These are phyloP conservation scores for Drosophila sucinea DNA, from an alignment of 1,140 invertebrate species.

Conservation along the genomic window DNA sequence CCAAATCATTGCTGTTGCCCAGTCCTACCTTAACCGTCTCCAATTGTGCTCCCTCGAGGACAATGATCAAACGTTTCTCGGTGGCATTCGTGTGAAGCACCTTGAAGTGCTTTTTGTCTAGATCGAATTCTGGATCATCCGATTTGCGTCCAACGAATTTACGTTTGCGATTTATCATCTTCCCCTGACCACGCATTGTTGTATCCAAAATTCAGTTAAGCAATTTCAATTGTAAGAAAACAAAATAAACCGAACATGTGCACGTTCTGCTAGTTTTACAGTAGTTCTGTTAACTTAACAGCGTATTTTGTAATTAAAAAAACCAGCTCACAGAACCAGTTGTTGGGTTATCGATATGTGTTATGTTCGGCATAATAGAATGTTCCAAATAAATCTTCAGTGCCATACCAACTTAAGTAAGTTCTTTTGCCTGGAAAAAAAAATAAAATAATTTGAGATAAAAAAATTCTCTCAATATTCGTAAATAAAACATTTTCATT, in stretches of 20 bases:
- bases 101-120: slow-evolving; percentile 78
- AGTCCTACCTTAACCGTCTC: slow-evolving; percentile 95
- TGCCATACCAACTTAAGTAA: too few species aligned
- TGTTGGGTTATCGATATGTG: too few species aligned
- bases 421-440: too few species aligned
- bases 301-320: too few species aligned
- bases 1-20: not conserved
- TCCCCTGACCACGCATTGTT: slow-evolving; percentile 69
- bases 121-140: slow-evolving; percentile 79
- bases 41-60: slow-evolving; percentile 96
- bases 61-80: slow-evolving; percentile 95
- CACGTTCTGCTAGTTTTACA: not conserved
- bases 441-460: too few species aligned
- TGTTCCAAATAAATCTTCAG: too few species aligned
- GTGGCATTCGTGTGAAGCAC: slow-evolving; percentile 81
- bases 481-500: too few species aligned
- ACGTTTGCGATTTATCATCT: slow-evolving; percentile 66
- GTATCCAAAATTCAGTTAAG: not conserved
- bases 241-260: slow-evolving; percentile 14
- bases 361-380: too few species aligned
- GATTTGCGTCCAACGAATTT: slow-evolving; percentile 68
- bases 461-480: too few species aligned
- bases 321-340: too few species aligned
- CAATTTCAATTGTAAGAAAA: slow-evolving; percentile 2
- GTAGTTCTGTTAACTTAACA: not conserved